Evolutionary conservation across 2,797 vertebrate genomes (phyloP).

Genomic region (Thalassophryne amazonica): DNA sequence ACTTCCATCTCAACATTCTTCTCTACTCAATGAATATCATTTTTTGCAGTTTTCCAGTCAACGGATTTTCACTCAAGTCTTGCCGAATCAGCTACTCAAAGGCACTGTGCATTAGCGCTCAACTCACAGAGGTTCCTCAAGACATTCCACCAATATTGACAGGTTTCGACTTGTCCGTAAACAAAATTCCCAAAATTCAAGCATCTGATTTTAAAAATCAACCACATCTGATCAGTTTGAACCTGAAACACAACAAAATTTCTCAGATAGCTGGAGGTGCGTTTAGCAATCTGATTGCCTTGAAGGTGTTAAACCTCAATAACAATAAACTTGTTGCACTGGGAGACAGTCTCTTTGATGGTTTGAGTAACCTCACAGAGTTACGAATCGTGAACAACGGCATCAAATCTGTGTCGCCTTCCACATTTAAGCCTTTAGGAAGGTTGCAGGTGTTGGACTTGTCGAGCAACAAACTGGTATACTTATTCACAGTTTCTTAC

Average conservation of each 20-base stretch:
- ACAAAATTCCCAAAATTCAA: slow-evolving; percentile 56
- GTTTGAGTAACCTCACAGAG: slow-evolving; percentile 55
- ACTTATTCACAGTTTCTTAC: slow-evolving; percentile 5
- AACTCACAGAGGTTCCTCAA: slow-evolving; percentile 42
- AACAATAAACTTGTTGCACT: slow-evolving; percentile 52
- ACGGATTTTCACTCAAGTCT: slow-evolving; percentile 50
- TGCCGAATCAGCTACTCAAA: slow-evolving; percentile 39
- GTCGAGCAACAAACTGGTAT: slow-evolving; percentile 48
- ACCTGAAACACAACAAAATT: slow-evolving; percentile 48
- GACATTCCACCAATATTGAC: slow-evolving; percentile 56
- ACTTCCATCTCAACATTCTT: background rate
- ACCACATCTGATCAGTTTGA: slow-evolving; percentile 26
- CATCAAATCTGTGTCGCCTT: slow-evolving; percentile 37
- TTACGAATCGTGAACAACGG: slow-evolving; percentile 43
- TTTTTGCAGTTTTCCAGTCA: slow-evolving; percentile 4
- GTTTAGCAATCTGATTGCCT: slow-evolving; percentile 47
- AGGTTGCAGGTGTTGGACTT: slow-evolving; percentile 60
- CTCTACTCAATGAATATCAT: slow-evolving; percentile 23
- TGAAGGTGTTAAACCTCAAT: slow-evolving; percentile 60
- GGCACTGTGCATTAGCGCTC: slow-evolving; percentile 21
- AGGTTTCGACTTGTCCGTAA: slow-evolving; percentile 54
- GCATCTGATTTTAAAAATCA: slow-evolving; percentile 51
- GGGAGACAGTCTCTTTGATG: slow-evolving; percentile 44
- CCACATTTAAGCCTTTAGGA: slow-evolving; percentile 46
- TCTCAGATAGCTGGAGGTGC: slow-evolving; percentile 19